phyloP scores from a whole-genome alignment of 2,797 vertebrate genomes.

The Tauraco hartlaubi region DNA sequence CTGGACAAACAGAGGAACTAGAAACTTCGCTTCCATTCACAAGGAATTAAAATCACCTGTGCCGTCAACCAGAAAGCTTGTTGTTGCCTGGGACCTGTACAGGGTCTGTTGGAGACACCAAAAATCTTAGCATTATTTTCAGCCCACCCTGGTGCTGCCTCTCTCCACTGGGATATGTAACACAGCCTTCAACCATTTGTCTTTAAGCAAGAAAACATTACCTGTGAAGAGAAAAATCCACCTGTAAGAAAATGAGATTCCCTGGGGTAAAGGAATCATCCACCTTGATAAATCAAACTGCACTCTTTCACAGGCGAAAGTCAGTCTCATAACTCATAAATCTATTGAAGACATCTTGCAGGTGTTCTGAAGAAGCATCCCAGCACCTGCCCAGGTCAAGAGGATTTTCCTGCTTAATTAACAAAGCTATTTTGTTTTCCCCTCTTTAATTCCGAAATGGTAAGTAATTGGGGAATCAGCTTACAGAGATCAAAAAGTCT shows the following conservation, averaged over 20 bases:
- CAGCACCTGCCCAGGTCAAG: background rate
- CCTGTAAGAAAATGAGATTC: background rate
- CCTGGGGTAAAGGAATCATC: background rate
- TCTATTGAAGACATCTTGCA: background rate
- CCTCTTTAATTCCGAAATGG: background rate
- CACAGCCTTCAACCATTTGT: background rate
- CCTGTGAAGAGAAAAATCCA: background rate
- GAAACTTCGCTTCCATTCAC: background rate
- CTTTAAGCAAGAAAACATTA: background rate
- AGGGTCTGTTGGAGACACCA: background rate
- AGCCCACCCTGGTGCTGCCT: background rate
- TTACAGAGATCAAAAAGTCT: background rate
- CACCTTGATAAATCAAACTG: background rate
- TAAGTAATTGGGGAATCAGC: background rate
- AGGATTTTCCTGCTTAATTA: conserved; percentile 37
- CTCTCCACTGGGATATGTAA: background rate
- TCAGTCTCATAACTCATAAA: background rate
- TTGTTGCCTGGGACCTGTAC: background rate
- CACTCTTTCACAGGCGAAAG: background rate
- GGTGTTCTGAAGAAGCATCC: background rate
- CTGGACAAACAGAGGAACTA: background rate
- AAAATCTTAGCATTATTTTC: background rate
- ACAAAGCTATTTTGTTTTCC: background rate
- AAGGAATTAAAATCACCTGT: background rate
- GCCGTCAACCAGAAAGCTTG: background rate